Base-by-base conservation (phyloP, 2,888 invertebrate genomes). In the Leucoma salicis region DNA sequence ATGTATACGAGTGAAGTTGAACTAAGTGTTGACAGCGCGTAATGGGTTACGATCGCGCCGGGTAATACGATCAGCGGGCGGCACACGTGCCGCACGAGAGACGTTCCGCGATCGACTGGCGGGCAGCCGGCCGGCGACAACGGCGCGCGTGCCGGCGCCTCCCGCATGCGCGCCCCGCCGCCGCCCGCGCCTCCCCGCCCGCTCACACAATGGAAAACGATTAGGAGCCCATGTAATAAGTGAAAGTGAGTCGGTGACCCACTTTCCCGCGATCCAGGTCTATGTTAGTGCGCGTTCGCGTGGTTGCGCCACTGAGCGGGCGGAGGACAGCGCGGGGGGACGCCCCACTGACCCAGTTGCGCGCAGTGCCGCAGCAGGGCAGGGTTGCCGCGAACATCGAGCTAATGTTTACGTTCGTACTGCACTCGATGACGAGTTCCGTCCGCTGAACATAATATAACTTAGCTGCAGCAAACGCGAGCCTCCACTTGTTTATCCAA, bases 181-280 rank as follows among this genome's bases (percentile, higher is more conserved):
- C 76, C 63, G 74, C 82, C 82, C 87, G 82, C 84, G 68, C 79
- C 70, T 82, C 86, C 79, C 87, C 81, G 87, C 87, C 86, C 91
- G 88, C 90, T 89, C 90, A 89, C 91, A 92, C 92, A 92, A 92
- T 91, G 91, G 91, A 91, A 91, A 92, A 92, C 92, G 92, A 92
- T 92, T 92, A 92, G 92, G 91, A 91, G 91, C 92, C 93, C 92
- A 93, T 94, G 94, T 93, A 94, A 94, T 93, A 94, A 95, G 95
- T 95, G 94, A 95, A 95, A 95, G 95, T 94, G 94, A 94, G 91
- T 92, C 91, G 92, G 92, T 95, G 95, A 95, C 95, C 95, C 93
- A 95, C 95, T 95, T 96, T 95, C 94, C 92, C 91, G 91, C 93
- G 94, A 95, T 95, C 94, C 95, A 95, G 95, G 95, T 95, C 95